These are phyloP conservation scores for Metaphire vulgaris DNA, from an alignment of 1,140 invertebrate species.

Conservation along the genomic window DNA sequence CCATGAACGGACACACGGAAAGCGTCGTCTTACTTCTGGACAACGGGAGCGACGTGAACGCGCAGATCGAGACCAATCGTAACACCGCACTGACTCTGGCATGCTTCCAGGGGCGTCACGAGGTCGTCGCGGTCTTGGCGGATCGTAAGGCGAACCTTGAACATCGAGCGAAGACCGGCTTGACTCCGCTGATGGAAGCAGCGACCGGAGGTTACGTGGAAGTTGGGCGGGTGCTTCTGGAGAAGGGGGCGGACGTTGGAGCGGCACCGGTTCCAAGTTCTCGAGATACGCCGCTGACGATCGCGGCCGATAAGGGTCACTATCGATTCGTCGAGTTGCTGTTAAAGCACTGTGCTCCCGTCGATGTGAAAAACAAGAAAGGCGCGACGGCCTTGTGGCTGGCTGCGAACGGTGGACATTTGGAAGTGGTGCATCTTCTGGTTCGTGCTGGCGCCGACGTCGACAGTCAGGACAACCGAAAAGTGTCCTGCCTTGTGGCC, in stretches of 20 bases:
- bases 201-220: conserved; percentile 98
- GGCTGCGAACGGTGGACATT: conserved; percentile 89
- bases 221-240: conserved; percentile 89
- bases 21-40: conserved; percentile 94
- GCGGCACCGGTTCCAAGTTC: conserved; percentile 96
- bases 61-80: conserved; percentile 96
- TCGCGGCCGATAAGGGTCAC: conserved; percentile 98
- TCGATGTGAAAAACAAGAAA: conserved; percentile 99
- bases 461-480: conserved; percentile 89
- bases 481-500: conserved; percentile 95
- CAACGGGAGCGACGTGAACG: conserved; percentile 98
- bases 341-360: conserved; percentile 67
- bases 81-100: conserved; percentile 97
- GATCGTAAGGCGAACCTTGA: conserved; percentile 97
- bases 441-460: conserved; percentile 85
- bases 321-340: conserved; percentile 87
- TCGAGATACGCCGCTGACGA: conserved; percentile 94
- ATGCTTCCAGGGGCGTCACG: conserved; percentile 97
- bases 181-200: conserved; percentile 98
- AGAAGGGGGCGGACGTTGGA: conserved; percentile 97
- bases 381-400: conserved; percentile 97
- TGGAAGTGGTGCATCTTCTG: conserved; percentile 88
- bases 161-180: conserved; percentile 95
- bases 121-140: conserved; percentile 90
- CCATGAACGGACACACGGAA: conserved; percentile 99